Percentiles rank a stretch among this genome's conserved stretches.
Conservation (phyloP, 2,113 vertebrate genomes). For the Galemys pyrenaicus region DNA sequence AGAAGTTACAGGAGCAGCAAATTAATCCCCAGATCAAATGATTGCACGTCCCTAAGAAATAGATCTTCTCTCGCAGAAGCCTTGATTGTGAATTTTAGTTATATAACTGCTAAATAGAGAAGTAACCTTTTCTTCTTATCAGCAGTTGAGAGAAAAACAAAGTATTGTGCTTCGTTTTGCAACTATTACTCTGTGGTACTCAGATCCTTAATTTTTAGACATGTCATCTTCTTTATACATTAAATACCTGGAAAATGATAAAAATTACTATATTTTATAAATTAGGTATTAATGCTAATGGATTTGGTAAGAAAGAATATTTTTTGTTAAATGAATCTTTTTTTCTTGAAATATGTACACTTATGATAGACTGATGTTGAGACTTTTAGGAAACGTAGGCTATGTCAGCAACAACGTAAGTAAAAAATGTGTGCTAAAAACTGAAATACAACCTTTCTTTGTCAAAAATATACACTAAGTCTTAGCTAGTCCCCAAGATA, state of each 20-base stretch:
- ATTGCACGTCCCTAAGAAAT: conserved; percentile 9
- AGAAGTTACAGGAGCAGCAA: conserved; percentile 28
- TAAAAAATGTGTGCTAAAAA: not conserved
- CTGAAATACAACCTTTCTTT: not conserved
- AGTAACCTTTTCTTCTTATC: not conserved
- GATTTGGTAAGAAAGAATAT: not conserved
- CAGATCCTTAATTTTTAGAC: conserved; percentile 2
- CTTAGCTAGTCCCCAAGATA: not conserved
- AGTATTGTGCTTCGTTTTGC: conserved; percentile 7
- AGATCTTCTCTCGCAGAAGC: not conserved
- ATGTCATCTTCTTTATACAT: not conserved
- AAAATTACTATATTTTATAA: conserved; percentile 18
- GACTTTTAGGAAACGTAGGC: not conserved
- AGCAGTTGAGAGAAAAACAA: conserved; percentile 21
- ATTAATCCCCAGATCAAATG: conserved; percentile 52
- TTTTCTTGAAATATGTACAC: conserved; percentile 4
- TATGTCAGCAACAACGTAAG: not conserved
- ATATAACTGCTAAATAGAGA: not conserved
- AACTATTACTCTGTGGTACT: not conserved
- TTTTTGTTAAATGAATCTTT: not conserved
- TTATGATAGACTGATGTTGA: not conserved
- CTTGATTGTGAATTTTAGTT: conserved; percentile 2
- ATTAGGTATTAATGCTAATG: conserved; percentile 26
- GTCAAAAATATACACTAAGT: not conserved
- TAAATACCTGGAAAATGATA: not conserved